Base-by-base conservation (phyloP, 1,140 invertebrate genomes). In the Ostrea edulis region DNA sequence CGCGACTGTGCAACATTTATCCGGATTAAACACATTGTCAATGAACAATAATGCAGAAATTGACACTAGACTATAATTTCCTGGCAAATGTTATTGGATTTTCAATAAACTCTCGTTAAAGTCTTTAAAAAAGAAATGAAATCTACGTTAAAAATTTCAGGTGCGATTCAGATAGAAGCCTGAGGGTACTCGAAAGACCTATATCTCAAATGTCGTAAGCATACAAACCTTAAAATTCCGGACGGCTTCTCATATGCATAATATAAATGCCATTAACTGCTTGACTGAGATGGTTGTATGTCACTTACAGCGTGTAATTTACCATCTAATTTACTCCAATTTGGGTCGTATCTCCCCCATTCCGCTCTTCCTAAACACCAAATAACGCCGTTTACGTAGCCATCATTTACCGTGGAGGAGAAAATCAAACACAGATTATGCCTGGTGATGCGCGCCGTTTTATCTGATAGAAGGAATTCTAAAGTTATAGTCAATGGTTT, bases 201-300 rank as follows among this genome's bases (percentile, higher is more conserved):
- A 77, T 77, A 77, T 77, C 68, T 77, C 68, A 35, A 77, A 77
- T 77, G 55, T 77, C 68, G 68, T 77, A 77, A 77, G 68, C 68
- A 77, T 77, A 77, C 68, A 77, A 29, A 77, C 68, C 68, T 35
- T 11, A 77, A 77, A 22, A 77, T 77, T 77, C 68, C 68, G 68
- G 68, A 77, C 68, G 68, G 68, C 29, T 77, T 77, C 68, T 77
- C 68, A 8, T 77, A 25, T 77, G 68, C 68, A 77, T 77, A 77
- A 77, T 77, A 77, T 77, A 77, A 77, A 77, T 77, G 68, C 68
- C 68, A 77, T 77, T 77, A 29, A 77, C 68, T 77, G 68, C 68
- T 77, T 77, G 68, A 17, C 68, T 77, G 68, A 77, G 68, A 25
- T 35, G 35, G 68, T 77, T 77, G 22, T 77, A 77, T 77, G 68